Base-by-base conservation (phyloP, 1,140 invertebrate species). In the Bombus waltoni region DNA sequence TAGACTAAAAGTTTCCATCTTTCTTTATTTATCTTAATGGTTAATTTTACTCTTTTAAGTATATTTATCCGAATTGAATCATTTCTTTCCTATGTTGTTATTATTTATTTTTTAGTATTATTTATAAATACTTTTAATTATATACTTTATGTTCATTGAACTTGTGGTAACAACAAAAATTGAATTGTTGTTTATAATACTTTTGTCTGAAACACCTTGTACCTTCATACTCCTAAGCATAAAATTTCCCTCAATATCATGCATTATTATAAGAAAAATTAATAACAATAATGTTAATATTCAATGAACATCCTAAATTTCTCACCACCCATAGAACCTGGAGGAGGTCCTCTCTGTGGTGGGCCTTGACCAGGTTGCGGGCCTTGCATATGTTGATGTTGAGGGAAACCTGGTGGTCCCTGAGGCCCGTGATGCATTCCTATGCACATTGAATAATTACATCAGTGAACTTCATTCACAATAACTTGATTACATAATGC, bases 361-460 rank as follows among this genome's bases (percentile, higher is more conserved):
- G 95, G 96, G 80, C 95, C 96, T 92, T 94, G 95, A 85, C 95
- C 95, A 91, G 95, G 95, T 86, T 96, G 96, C 71, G 95, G 95
- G 72, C 97, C 97, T 95, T 97, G 97, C 96, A 97, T 97, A 93
- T 97, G 96, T 71, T 97, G 96, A 89, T 96, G 96, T 74, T 96
- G 96, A 92, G 97, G 96, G 95, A 94, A 96, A 90, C 94, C 94
- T 77, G 95, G 95, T 87, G 94, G 94, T 93, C 95, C 95, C 93
- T 94, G 94, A 92, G 93, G 94, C 91, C 95, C 95, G 87, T 95
- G 95, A 93, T 94, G 94, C 94, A 95, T 95, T 85, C 94, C 94
- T 95, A 93, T 91, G 88, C 78, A 91, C 88, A 93, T 89, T 87
- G 85, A 93, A 91, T 77, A 86, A 70, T 89, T 66, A 79, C 32